These are phyloP conservation scores for Linepithema humile DNA, from an alignment of 1,140 invertebrate genomes.

Conservation along the genomic window DNA sequence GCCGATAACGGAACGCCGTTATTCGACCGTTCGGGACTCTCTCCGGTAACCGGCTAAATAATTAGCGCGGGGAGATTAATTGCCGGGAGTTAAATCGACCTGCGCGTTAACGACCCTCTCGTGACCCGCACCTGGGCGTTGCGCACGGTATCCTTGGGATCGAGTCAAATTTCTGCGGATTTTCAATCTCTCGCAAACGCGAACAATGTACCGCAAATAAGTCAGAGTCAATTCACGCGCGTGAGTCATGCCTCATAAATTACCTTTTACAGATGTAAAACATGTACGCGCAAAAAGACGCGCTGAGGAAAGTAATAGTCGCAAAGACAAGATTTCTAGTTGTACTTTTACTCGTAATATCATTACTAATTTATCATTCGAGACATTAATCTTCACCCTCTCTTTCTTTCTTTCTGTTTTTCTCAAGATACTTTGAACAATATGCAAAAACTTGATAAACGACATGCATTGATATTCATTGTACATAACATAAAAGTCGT, in stretches of 20 bases:
- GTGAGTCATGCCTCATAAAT: not conserved
- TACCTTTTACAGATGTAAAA: not conserved
- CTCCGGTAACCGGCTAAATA: slow-evolving; percentile 77
- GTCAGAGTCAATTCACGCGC: not conserved
- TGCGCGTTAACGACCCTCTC: slow-evolving; percentile 59
- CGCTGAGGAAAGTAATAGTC: not conserved
- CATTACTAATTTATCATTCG: not conserved
- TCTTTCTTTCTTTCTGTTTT: no score
- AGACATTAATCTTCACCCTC: not conserved
- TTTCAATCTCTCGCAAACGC: slow-evolving; percentile 1
- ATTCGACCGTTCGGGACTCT: slow-evolving; percentile 63
- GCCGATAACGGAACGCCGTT: slow-evolving; percentile 67
- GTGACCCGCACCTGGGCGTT: slow-evolving; percentile 17
- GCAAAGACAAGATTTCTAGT: not conserved
- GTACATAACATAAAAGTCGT: not conserved
- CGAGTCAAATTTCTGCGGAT: not conserved
- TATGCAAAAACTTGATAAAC: not conserved
- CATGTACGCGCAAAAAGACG: not conserved
- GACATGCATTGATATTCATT: not conserved
- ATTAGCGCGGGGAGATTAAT: slow-evolving; percentile 81
- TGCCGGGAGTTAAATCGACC: slow-evolving; percentile 73
- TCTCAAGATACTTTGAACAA: not conserved
- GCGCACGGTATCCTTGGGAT: not conserved
- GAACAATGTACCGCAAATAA: not conserved
- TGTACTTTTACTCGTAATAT: not conserved